phyloP scores from a whole-genome alignment of 2,113 vertebrate genomes.

The Rynchops niger region DNA sequence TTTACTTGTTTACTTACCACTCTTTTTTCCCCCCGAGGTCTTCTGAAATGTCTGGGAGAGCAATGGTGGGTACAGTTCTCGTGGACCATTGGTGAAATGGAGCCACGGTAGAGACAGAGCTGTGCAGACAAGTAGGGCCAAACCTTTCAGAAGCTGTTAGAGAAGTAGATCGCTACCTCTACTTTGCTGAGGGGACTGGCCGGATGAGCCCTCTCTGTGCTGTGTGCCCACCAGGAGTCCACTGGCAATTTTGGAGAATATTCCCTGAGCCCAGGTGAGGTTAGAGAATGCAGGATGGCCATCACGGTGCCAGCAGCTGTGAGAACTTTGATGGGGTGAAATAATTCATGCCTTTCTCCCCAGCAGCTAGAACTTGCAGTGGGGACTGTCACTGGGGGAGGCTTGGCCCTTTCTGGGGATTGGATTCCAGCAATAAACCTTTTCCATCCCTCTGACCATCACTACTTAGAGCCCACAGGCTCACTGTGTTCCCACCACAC shows the following conservation, averaged over 20 bases:
- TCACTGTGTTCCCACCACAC: not conserved
- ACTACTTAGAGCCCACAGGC: not conserved
- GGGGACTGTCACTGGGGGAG: not conserved
- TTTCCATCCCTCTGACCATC: not conserved
- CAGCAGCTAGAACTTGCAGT: not conserved
- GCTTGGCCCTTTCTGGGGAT: not conserved
- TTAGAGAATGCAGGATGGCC: not conserved
- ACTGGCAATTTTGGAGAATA: not conserved
- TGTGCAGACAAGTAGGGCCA: not conserved
- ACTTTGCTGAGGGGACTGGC: not conserved
- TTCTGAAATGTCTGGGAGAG: not conserved
- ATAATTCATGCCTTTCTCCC: not conserved
- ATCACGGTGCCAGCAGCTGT: not conserved
- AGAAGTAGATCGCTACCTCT: not conserved
- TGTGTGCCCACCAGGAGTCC: not conserved
- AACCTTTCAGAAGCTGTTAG: not conserved
- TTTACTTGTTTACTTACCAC: not conserved
- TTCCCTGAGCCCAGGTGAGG: not conserved
- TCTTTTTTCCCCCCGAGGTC: not conserved
- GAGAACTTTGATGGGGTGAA: not conserved
- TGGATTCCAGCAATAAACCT: not conserved
- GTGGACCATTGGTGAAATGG: not conserved
- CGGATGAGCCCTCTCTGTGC: not conserved
- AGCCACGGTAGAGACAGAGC: not conserved
- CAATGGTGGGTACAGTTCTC: not conserved